Conservation (phyloP, 1,140 invertebrate genomes). For the Polypedilum pembai region DNA sequence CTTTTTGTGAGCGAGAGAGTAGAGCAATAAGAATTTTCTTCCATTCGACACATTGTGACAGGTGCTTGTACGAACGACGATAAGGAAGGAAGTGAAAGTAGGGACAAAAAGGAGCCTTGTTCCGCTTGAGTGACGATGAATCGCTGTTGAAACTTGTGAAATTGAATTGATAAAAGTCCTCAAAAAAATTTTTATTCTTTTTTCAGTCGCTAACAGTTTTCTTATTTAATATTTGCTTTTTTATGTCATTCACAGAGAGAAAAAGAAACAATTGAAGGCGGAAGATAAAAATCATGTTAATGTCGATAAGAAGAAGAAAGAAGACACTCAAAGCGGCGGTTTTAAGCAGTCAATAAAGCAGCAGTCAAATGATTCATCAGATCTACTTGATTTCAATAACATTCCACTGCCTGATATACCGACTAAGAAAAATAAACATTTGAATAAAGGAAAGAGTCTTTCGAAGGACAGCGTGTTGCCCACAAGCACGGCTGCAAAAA, state of each 20-base stretch:
- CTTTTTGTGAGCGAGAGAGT: too few species aligned
- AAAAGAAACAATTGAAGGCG: neutral
- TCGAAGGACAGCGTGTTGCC: constrained; percentile 21
- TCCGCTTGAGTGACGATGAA: too few species aligned
- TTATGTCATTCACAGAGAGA: neutral
- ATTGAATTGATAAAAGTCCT: neutral
- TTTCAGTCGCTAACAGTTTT: neutral
- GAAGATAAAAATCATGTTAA: neutral
- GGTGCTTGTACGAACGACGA: too few species aligned
- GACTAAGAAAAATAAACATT: constrained; percentile 35
- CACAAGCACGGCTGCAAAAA: constrained; percentile 20
- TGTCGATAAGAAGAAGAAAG: constrained; percentile 9
- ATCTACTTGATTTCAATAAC: constrained; percentile 41
- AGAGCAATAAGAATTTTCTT: too few species aligned
- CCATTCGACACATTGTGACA: too few species aligned
- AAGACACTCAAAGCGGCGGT: neutral
- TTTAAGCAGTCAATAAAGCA: constrained; percentile 7
- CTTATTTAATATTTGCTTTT: neutral
- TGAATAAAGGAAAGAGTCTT: neutral
- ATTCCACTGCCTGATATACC: constrained; percentile 40
- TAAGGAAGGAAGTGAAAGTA: too few species aligned
- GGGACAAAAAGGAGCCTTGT: too few species aligned
- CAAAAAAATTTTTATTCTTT: neutral
- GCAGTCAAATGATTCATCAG: constrained; percentile 31
- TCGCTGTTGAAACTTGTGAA: too few species aligned